phyloP scores from a whole-genome alignment of 2,797 vertebrate genomes.

The Mycteria americana region DNA sequence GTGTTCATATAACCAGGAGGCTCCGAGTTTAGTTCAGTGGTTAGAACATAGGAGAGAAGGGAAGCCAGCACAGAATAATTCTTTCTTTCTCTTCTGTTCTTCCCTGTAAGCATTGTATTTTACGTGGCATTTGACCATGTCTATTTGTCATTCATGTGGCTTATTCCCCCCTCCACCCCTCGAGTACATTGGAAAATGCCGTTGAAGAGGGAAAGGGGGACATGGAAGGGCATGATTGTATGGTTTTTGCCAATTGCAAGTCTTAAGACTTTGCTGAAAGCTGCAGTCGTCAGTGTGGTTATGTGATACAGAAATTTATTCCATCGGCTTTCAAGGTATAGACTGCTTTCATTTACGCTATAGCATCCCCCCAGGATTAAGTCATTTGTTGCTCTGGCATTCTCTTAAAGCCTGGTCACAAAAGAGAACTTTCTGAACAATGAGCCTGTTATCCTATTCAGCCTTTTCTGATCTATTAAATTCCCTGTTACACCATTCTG shows the following conservation, averaged over 20 bases:
- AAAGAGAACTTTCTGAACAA: constrained; percentile 62
- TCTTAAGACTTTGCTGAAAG: constrained; percentile 40
- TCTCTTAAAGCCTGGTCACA: constrained; percentile 41
- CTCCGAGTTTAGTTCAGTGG: not conserved
- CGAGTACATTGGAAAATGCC: not conserved
- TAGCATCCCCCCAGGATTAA: constrained; percentile 48
- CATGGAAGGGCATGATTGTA: not conserved
- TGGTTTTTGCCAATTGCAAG: not conserved
- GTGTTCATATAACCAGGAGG: not conserved
- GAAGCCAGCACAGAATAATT: not conserved
- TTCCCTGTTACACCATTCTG: constrained; percentile 48
- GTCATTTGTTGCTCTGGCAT: constrained; percentile 60
- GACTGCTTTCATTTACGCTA: constrained; percentile 39
- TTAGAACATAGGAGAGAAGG: not conserved
- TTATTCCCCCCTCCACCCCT: not conserved
- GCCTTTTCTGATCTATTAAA: constrained; percentile 55
- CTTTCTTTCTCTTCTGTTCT: not conserved
- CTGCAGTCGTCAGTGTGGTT: not conserved
- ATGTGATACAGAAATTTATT: constrained; percentile 46
- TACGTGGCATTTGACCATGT: not conserved
- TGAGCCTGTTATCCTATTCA: constrained; percentile 47
- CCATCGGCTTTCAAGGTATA: constrained; percentile 39
- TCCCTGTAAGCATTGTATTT: not conserved
- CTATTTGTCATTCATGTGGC: not conserved
- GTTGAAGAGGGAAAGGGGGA: not conserved